Conservation (phyloP, 2,888 invertebrate species). For the Sipunculus nudus region DNA sequence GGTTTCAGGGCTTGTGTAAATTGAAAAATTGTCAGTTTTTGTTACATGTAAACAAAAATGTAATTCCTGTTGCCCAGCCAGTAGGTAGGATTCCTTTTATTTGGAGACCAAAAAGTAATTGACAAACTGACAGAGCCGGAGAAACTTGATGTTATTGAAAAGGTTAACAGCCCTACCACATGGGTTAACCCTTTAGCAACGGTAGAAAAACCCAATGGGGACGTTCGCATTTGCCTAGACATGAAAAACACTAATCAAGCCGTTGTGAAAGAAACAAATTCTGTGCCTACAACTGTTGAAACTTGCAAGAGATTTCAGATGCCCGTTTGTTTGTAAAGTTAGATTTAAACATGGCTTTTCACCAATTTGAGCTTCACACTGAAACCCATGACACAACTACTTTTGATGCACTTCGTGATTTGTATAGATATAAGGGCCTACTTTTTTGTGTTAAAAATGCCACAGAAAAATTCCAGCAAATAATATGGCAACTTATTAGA, state of each 20-base stretch:
- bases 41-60: background rate
- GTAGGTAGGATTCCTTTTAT: background rate
- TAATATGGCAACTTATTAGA: constrained; percentile 10
- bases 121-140: background rate
- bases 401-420: constrained; percentile 8
- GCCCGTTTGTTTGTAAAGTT: constrained; percentile 9
- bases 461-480: constrained; percentile 23
- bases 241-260: too few relatives aligned
- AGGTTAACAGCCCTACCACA: constrained; percentile 22
- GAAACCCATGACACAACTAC: constrained; percentile 17
- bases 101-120: background rate
- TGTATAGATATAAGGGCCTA: constrained; percentile 17
- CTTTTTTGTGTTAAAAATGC: constrained; percentile 15
- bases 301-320: constrained; percentile 7
- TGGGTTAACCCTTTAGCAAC: constrained; percentile 35
- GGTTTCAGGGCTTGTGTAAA: constrained; percentile 6
- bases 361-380: constrained; percentile 16
- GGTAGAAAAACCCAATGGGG: constrained; percentile 28
- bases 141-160: constrained; percentile 25
- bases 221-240: constrained; percentile 32
- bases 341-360: constrained; percentile 18
- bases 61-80: constrained; percentile 5
- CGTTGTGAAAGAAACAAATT: constrained; percentile 25
- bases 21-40: constrained; percentile 5
- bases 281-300: constrained; percentile 27